These are phyloP conservation scores for Poeciliopsis presidionis DNA, from an alignment of 2,797 vertebrate genomes.

Conservation along the genomic window DNA sequence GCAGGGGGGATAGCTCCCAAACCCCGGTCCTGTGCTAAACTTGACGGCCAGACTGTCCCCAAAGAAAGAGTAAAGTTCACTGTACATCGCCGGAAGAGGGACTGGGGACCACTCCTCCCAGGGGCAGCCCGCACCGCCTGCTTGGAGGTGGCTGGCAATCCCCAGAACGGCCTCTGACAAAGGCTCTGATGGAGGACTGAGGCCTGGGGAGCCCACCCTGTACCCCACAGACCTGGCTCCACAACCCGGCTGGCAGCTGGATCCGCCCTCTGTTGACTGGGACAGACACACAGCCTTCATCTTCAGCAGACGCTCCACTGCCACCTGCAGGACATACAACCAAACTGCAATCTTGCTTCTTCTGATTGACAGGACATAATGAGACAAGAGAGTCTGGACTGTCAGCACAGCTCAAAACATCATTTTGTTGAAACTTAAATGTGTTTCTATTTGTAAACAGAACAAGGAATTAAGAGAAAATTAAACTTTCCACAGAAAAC, in stretches of 20 bases:
- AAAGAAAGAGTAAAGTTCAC: conserved; percentile 91
- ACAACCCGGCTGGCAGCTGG: conserved; percentile 33
- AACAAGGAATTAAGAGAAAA: background rate
- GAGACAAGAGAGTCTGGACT: background rate
- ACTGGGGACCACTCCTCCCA: conserved; percentile 80
- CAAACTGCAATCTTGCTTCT: background rate
- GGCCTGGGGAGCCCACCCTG: conserved; percentile 83
- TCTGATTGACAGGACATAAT: background rate
- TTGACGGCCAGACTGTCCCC: conserved; percentile 91
- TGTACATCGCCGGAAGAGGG: conserved; percentile 86
- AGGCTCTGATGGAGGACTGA: conserved; percentile 84
- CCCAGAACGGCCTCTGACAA: conserved; percentile 80
- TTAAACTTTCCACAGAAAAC: background rate
- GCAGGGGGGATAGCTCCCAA: conserved; percentile 49
- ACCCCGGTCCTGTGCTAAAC: conserved; percentile 85
- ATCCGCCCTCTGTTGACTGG: conserved; percentile 57
- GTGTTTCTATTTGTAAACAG: background rate
- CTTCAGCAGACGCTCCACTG: conserved; percentile 91
- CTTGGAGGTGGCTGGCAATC: conserved; percentile 82
- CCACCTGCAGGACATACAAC: conserved; percentile 80
- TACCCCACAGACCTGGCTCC: conserved; percentile 40
- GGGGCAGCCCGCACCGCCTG: conserved; percentile 73
- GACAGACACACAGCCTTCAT: conserved; percentile 86
- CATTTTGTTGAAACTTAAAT: too few relatives aligned
- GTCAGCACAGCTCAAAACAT: background rate